A percentile compares a stretch with the other conserved stretches of the same genome.
These are phyloP conservation scores for Himantopus leucocephalus DNA, from an alignment of 2,113 vertebrate species.

Conservation along the genomic window DNA sequence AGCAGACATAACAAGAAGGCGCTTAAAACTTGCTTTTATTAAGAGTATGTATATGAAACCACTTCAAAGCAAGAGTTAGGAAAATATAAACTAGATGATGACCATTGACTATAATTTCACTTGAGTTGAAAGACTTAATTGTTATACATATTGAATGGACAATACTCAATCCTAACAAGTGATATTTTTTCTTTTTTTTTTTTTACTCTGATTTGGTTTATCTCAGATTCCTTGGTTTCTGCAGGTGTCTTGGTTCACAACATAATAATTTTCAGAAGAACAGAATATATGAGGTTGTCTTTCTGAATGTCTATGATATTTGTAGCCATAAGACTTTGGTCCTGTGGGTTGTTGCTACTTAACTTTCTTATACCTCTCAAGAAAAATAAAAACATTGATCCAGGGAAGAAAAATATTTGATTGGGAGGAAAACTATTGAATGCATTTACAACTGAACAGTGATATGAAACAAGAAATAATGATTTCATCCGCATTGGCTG, in stretches of 20 bases:
- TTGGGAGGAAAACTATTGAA: background rate
- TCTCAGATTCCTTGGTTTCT: background rate
- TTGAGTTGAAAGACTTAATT: background rate
- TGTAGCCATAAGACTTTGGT: background rate
- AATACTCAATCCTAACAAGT: background rate
- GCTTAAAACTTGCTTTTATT: conserved; percentile 2
- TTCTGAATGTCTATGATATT: background rate
- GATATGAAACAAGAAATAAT: background rate
- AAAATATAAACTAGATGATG: conserved; percentile 4
- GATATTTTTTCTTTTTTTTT: background rate
- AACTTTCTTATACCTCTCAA: background rate
- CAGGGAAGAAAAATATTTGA: background rate
- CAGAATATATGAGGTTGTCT: background rate
- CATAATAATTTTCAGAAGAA: background rate
- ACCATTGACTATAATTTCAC: background rate
- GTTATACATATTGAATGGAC: background rate
- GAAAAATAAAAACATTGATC: background rate
- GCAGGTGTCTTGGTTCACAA: background rate
- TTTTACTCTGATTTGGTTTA: background rate
- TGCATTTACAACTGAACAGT: background rate
- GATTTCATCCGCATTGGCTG: background rate
- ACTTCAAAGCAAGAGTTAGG: conserved; percentile 15
- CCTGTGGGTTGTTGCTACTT: background rate
- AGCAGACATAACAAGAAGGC: conserved; percentile 11
- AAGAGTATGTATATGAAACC: background rate